Base-by-base conservation (phyloP, 2,113 vertebrate species). In the Scomber japonicus region DNA sequence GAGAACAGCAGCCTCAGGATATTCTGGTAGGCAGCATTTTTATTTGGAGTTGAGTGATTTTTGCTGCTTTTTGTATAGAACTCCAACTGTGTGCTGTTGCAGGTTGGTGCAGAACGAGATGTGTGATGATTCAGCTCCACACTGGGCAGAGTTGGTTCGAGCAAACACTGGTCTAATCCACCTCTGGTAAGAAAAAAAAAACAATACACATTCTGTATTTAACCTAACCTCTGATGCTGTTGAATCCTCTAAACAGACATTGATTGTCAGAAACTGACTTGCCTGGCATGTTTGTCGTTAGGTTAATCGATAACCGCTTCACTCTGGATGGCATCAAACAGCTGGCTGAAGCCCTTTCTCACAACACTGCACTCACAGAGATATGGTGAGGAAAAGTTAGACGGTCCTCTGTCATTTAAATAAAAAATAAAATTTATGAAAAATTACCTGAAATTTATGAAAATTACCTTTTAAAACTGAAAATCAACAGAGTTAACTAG, bases 1-100 rank as follows among this genome's bases (percentile, higher is more conserved):
- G 92, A 95, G 62, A 99, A 99, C 87, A 65, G 71, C 3, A 88
- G 93, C 0, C 93, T 99, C 84, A 91, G 81, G 77, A 98, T 97
- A 92, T 96, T 99, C 92, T 99, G 98, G 98, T 99, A 94, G 6
- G 82, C 14, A 13, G 3, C 0, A 9, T 5, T 16, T 21, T 7
- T 16, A 11, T 30, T 16, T 46, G 35, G 60, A n/a, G 44, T 35
- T 8, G 0, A 9, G 8, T 31, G 60, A 8, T 30, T 27, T 21
- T 44, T 13, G 1, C 40, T 17, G 15, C 21, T 53, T 2, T 35
- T 11, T 35, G 11, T 35, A 5, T 9, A n/a, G 12, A 55, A 6
- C 12, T 5, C 7, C 2, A 1, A 56, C 40, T 55, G 14, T 74
- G 62, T 81, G 44, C 12, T 75, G 21, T 78, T 74, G 81, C 10